A percentile compares a stretch with the other conserved stretches of the same genome.
Evolutionary conservation across 2,888 invertebrate species (phyloP).

Genomic region (Dasysyrphus albostriatus): DNA sequence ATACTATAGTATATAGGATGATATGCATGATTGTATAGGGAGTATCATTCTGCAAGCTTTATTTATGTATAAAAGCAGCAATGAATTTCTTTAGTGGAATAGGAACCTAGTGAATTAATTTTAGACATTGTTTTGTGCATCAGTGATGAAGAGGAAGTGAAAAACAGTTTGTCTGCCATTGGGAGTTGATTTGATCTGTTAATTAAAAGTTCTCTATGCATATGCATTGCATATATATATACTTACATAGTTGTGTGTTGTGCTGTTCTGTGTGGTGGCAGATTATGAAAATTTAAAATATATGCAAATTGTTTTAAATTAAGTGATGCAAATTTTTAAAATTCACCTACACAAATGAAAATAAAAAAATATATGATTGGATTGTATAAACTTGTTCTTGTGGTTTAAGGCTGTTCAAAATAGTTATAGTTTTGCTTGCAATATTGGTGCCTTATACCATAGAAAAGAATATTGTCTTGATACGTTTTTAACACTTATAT

Average conservation of each 20-base stretch:
- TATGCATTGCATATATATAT: no score
- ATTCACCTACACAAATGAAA: background rate
- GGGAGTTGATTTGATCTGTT: constrained; percentile 41
- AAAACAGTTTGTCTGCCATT: constrained; percentile 14
- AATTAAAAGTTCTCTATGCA: constrained; percentile 41
- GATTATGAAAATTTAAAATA: constrained; percentile 10
- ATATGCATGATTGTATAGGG: constrained; percentile 41
- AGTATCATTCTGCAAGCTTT: background rate
- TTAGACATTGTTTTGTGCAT: constrained; percentile 14
- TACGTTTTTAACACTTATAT: no score
- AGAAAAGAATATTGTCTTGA: no score
- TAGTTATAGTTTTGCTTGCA: no score
- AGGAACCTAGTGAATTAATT: background rate
- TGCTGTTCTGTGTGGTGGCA: background rate
- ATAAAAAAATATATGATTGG: background rate
- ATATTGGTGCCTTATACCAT: no score
- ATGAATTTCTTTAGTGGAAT: constrained; percentile 10
- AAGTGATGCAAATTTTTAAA: background rate
- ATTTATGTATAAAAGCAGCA: background rate
- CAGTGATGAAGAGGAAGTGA: constrained; percentile 22
- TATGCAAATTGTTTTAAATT: constrained; percentile 13
- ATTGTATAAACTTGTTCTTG: no score
- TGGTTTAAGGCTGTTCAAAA: no score
- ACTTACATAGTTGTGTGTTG: background rate
- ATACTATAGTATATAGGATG: background rate